phyloP scores from a whole-genome alignment of 1,140 invertebrate species.

The Cepaea nemoralis region DNA sequence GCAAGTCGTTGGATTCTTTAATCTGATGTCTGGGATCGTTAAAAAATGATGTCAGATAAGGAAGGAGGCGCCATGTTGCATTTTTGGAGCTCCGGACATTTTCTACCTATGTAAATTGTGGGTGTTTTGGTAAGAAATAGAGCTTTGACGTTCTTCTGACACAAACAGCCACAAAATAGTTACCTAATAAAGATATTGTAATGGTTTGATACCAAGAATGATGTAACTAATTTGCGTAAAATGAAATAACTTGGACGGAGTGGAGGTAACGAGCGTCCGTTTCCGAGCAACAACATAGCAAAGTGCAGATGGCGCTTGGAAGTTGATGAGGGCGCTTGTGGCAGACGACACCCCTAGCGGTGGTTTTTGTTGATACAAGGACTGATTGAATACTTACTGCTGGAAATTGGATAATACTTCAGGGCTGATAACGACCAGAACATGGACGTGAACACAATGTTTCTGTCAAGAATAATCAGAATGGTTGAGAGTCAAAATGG shows the following conservation, averaged over 20 bases:
- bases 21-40: background rate
- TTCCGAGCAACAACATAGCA: conserved; percentile 32
- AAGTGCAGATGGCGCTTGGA: conserved; percentile 36
- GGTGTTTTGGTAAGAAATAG: background rate
- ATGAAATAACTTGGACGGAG: background rate
- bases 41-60: background rate
- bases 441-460: background rate
- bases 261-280: conserved; percentile 21
- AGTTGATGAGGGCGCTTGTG: conserved; percentile 40
- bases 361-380: background rate
- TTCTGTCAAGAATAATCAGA: background rate
- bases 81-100: background rate
- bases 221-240: background rate
- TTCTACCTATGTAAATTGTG: background rate
- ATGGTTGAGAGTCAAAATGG: too few species aligned
- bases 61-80: background rate
- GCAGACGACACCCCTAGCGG: conserved; percentile 38
- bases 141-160: background rate
- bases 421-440: background rate
- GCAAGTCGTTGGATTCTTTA: too few species aligned
- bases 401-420: background rate
- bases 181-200: background rate
- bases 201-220: background rate
- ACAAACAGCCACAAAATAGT: background rate
- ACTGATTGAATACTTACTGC: background rate